Evolutionary conservation across 2,888 invertebrate species (phyloP), one percentile per base, ranked within the genome.

Genomic region (Leptodirus hochenwartii): DNA sequence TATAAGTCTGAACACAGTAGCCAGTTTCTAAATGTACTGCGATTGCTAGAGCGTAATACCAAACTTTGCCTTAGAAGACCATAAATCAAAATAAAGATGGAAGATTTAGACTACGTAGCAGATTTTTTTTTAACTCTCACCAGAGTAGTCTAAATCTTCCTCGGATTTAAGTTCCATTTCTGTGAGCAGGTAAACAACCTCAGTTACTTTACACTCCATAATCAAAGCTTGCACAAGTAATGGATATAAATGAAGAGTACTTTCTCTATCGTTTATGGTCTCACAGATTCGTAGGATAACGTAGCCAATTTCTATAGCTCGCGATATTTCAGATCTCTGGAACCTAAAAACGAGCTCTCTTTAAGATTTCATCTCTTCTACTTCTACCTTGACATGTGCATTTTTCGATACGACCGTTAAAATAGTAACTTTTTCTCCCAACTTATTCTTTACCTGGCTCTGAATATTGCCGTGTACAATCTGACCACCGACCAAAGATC

Each of bases 21-120:
- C 70, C 68, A 0, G 68, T 64, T 43, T 76, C 68, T 22, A 73
- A 47, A 27, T 67, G 56, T 17, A 72, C 52, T 28, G 63, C 58
- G 17, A 69, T 46, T 22, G 66, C 61, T 15, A 66, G 51, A 5
- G 61, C 61, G 43, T 66, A 66, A 43, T 68, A 74, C 66, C 69
- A 69, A 2, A 64, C 62, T 40, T 58, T 58, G 24, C 62, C n/a
- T n/a, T n/a, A n/a, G n/a, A n/a, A n/a, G n/a, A n/a, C n/a, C n/a
- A n/a, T n/a, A n/a, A n/a, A n/a, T n/a, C n/a, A n/a, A n/a, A n/a
- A n/a, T n/a, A n/a, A n/a, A n/a, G n/a, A n/a, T n/a, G n/a, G n/a
- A n/a, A n/a, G n/a, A n/a, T n/a, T n/a, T n/a, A n/a, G n/a, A n/a
- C n/a, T n/a, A n/a, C n/a, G n/a, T n/a, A n/a, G n/a, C n/a, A n/a